Evolutionary conservation across 2,797 vertebrate species (phyloP).

Genomic region (Microtus agrestis): DNA sequence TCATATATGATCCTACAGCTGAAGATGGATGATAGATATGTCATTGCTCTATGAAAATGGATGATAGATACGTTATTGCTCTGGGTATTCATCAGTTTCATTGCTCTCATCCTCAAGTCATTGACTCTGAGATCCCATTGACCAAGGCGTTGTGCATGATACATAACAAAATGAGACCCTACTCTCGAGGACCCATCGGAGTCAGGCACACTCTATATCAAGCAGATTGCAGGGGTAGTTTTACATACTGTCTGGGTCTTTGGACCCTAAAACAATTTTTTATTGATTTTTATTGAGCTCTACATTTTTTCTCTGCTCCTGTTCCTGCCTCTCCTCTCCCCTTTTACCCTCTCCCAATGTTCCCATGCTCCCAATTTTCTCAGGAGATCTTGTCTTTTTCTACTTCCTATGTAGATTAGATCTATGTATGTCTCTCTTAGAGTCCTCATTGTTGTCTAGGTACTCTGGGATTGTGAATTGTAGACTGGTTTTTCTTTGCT

Average conservation of each 20-base stretch:
- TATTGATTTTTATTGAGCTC: neutral
- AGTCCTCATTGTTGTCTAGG: too few relatives aligned
- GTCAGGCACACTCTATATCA: constrained; percentile 31
- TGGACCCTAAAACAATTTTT: neutral
- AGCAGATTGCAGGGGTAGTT: constrained; percentile 25
- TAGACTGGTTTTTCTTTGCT: too few relatives aligned
- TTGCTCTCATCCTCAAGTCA: constrained; percentile 50
- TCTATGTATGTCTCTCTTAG: too few relatives aligned
- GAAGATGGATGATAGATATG: constrained; percentile 51
- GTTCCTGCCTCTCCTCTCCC: too few relatives aligned
- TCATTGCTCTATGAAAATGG: neutral
- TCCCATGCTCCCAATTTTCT: too few relatives aligned
- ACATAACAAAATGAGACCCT: constrained; percentile 25
- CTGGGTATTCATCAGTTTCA: neutral
- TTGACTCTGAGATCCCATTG: constrained; percentile 40
- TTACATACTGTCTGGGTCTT: neutral
- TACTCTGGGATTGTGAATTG: too few relatives aligned
- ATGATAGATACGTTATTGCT: neutral
- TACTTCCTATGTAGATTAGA: too few relatives aligned
- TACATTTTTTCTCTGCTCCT: too few relatives aligned
- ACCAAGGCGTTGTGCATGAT: constrained; percentile 41
- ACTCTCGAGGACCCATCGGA: neutral
- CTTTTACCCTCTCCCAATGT: too few relatives aligned
- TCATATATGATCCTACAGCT: constrained; percentile 58
- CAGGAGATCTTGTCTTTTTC: too few relatives aligned